phyloP scores from a whole-genome alignment of 2,888 invertebrate genomes.

The Aleiodes alternator region DNA sequence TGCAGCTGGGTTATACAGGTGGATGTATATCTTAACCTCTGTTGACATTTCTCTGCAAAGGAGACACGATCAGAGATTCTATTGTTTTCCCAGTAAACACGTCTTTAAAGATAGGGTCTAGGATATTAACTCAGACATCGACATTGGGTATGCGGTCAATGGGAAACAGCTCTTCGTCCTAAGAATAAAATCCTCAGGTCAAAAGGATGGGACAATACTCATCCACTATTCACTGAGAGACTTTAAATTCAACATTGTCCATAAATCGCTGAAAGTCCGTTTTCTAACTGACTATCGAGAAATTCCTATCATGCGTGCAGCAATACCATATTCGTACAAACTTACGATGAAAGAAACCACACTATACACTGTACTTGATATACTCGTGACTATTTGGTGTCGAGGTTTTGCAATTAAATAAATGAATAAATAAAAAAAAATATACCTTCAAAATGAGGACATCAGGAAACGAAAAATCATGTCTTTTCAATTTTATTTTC shows the following conservation, averaged over 20 bases:
- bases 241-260: constrained; percentile 15
- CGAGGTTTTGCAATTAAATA: constrained; percentile 6
- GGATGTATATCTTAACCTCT: constrained; percentile 33
- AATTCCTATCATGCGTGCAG: constrained; percentile 66
- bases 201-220: constrained; percentile 22
- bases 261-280: constrained; percentile 56
- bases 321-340: constrained; percentile 61
- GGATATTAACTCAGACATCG: constrained; percentile 59
- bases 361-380: constrained; percentile 36
- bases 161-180: constrained; percentile 4
- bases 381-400: constrained; percentile 36
- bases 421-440: constrained; percentile 36
- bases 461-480: constrained; percentile 27
- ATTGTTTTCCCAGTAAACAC: constrained; percentile 61
- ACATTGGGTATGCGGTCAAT: constrained; percentile 50
- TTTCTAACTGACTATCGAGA: constrained; percentile 63
- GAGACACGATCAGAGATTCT: constrained; percentile 54
- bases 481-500: constrained; percentile 23
- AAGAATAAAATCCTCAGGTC: neutral
- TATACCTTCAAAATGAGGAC: constrained; percentile 13
- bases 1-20: constrained; percentile 31
- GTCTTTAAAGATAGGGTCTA: constrained; percentile 57
- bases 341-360: neutral
- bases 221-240: neutral
- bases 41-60: constrained; percentile 50